A percentile compares a stretch with the other conserved stretches of the same genome.
phyloP scores from a whole-genome alignment of 2,888 invertebrate species.

The Brenthis hecate region DNA sequence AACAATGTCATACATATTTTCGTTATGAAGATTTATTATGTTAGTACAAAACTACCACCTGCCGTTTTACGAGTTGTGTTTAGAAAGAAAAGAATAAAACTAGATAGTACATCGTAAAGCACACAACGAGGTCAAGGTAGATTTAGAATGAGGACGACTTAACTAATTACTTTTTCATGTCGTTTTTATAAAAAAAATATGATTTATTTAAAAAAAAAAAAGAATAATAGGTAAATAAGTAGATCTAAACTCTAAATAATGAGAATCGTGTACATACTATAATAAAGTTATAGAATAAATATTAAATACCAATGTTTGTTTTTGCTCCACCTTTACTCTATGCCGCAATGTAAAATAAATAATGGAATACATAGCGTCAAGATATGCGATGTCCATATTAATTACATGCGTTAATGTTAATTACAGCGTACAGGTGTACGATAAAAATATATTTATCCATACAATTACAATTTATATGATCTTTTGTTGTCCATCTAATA shows the following conservation, averaged over 20 bases:
- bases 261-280: not conserved
- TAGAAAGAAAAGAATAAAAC: constrained; percentile 66
- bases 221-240: not conserved
- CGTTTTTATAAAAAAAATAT: constrained; percentile 44
- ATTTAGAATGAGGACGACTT: constrained; percentile 70
- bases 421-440: constrained; percentile 27
- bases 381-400: constrained; percentile 27
- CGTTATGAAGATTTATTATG: constrained; percentile 48
- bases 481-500: too few species aligned
- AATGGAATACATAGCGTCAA: constrained; percentile 25
- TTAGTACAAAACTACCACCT: constrained; percentile 51
- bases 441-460: not conserved
- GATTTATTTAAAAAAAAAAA: not conserved
- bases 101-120: constrained; percentile 66
- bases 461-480: too few species aligned
- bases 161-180: constrained; percentile 70
- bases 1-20: constrained; percentile 29
- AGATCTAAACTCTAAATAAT: not conserved
- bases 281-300: not conserved
- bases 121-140: constrained; percentile 75
- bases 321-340: not conserved
- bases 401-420: constrained; percentile 23
- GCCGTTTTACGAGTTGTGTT: constrained; percentile 58
- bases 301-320: not conserved
- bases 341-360: constrained; percentile 29